Evolutionary conservation across 2,113 vertebrate species (phyloP), one percentile per base, ranked within the genome.

Genomic region (Neomonachus schauinslandi): DNA sequence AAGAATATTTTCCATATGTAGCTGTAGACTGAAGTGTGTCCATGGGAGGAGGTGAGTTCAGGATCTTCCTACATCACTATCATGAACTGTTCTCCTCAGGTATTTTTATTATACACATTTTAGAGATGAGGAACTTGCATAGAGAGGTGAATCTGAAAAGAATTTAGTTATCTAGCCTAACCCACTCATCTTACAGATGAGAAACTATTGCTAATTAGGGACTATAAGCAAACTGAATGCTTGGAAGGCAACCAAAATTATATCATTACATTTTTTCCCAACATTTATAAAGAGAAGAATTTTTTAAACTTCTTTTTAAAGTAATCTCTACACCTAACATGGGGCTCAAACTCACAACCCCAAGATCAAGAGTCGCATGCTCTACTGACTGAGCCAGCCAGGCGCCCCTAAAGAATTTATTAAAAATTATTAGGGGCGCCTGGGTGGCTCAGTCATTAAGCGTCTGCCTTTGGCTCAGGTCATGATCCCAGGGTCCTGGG

Each of bases 131-230:
- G 91, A 86, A 95, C 61, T 24, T 87, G 33, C 12, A 93, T 0
- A 92, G 11, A 93, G 63, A 88, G 3, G 63, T 88, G 5, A 55
- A 83, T 42, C 24, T 57, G 46, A 12, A 33, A 71, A 94, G 36
- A 22, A 93, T 90, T 1, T 89, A 18, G n/a, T 77, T 55, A 74
- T 31, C 42, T 22, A 22, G 67, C 53, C 28, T 80, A 81, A 82
- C 42, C 71, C 7, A 76, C 21, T 93, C 28, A 63, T 71, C 14
- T 91, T 79, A 92, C 15, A 63, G 31, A 83, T 77, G 33, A 83
- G 51, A 69, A 31, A 95, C 4, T 94, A 72, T 53, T 91, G 42
- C 57, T 94, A 93, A 93, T 85, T 86, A 90, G 28, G 57, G 59
- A 55, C 33, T 89, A 42, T 59, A 84, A 65, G 69, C 24, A 87